These are phyloP conservation scores for Meleagris gallopavo DNA, from an alignment of 2,113 vertebrate genomes.

Conservation along the genomic window DNA sequence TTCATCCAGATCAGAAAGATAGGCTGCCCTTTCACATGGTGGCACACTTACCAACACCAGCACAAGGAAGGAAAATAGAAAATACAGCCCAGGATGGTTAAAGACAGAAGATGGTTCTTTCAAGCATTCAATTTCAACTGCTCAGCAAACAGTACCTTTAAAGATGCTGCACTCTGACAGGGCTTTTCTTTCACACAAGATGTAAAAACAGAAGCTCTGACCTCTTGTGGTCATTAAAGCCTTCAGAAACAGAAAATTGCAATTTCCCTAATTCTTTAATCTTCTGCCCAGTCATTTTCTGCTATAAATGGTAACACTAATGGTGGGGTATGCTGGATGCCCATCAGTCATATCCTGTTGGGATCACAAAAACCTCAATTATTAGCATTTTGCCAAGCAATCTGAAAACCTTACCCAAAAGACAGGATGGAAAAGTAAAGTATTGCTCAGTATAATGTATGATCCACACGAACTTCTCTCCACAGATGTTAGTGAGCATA, in stretches of 20 bases:
- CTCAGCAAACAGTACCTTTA: background rate
- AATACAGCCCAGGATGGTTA: accelerated
- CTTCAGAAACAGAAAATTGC: background rate
- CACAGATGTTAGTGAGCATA: background rate
- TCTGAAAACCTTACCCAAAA: background rate
- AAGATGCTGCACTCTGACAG: background rate
- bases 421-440: background rate
- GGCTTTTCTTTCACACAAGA: background rate
- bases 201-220: constrained; percentile 31
- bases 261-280: background rate
- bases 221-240: constrained; percentile 44
- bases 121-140: background rate
- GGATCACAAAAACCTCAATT: background rate
- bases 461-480: background rate
- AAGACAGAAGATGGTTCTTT: background rate
- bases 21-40: background rate
- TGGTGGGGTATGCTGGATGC: background rate
- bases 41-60: background rate
- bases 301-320: background rate
- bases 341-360: background rate
- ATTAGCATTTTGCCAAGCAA: background rate
- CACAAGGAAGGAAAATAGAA: background rate
- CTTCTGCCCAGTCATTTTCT: background rate
- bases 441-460: background rate
- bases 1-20: background rate